Evolutionary conservation across 2,888 invertebrate species (phyloP).

Genomic region (Acrobasis suavella): DNA sequence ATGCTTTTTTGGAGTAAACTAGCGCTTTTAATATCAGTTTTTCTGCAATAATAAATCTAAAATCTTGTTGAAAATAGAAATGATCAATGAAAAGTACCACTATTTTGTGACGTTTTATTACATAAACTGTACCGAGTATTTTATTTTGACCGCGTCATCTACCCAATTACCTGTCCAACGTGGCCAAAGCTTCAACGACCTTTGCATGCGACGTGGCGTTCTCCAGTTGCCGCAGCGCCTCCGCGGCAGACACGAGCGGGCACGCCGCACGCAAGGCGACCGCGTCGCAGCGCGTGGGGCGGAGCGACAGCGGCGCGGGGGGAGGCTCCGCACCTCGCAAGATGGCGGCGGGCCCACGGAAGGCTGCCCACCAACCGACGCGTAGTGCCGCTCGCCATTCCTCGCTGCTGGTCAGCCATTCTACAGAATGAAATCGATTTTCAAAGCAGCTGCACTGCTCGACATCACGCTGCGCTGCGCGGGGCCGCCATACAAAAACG

Average conservation of each 20-base stretch:
- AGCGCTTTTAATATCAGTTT: too few species aligned
- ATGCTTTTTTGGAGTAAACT: too few species aligned
- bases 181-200: slow-evolving; percentile 79
- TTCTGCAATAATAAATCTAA: too few species aligned
- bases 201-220: slow-evolving; percentile 84
- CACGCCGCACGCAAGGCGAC: slow-evolving; percentile 76
- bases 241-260: slow-evolving; percentile 74
- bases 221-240: slow-evolving; percentile 82
- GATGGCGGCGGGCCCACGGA: slow-evolving; percentile 43
- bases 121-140: slow-evolving; percentile 7
- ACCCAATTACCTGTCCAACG: slow-evolving; percentile 84
- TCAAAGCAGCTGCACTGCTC: too few species aligned
- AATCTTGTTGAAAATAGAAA: too few species aligned
- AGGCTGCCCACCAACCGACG: slow-evolving; percentile 66
- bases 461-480: too few species aligned
- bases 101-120: too few species aligned
- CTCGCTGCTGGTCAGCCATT: slow-evolving; percentile 66
- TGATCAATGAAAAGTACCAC: too few species aligned
- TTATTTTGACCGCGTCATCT: too few species aligned
- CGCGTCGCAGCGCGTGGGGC: slow-evolving; percentile 66
- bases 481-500: too few species aligned
- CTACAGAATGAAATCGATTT: slow-evolving; percentile 36
- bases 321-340: slow-evolving; percentile 44
- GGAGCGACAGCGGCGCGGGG: slow-evolving; percentile 50
- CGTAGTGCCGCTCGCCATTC: slow-evolving; percentile 61